Conservation (phyloP, 2,113 vertebrate species). For the Oreocharis arfaki region DNA sequence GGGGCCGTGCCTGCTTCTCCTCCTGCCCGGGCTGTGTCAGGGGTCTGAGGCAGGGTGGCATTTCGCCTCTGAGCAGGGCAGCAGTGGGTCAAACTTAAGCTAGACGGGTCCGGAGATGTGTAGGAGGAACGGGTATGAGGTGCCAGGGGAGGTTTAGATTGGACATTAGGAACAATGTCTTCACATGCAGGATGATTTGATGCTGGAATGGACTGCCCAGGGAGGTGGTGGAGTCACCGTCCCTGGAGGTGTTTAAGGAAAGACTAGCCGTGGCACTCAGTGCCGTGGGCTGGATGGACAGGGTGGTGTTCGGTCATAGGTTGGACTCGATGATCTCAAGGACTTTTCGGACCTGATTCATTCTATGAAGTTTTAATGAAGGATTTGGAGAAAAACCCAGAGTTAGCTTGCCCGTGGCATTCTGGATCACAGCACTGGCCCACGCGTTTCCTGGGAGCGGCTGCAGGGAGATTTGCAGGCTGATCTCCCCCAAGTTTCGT, state of each 20-base stretch:
- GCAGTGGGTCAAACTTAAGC: accelerated
- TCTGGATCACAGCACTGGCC: accelerated
- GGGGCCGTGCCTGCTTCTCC: not conserved
- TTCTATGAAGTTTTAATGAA: not conserved
- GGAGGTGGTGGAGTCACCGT: not conserved
- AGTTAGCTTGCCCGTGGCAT: accelerated
- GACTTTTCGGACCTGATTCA: not conserved
- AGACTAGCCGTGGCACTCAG: not conserved
- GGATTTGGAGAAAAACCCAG: not conserved
- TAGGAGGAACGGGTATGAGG: too few species aligned
- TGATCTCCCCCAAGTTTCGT: accelerated
- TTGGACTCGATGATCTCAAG: not conserved
- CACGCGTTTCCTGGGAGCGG: accelerated
- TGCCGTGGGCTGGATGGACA: not conserved
- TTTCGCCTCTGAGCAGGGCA: not conserved
- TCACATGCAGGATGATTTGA: not conserved
- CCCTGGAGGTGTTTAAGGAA: not conserved
- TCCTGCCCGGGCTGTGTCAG: not conserved
- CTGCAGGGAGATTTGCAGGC: not conserved
- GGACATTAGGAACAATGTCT: not conserved
- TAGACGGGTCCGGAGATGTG: accelerated
- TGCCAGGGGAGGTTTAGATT: not conserved
- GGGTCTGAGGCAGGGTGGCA: accelerated
- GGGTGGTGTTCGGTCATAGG: not conserved
- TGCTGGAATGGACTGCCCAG: too few species aligned